Evolutionary conservation across 1,140 invertebrate species (phyloP).

Genomic region (Proales similis): DNA sequence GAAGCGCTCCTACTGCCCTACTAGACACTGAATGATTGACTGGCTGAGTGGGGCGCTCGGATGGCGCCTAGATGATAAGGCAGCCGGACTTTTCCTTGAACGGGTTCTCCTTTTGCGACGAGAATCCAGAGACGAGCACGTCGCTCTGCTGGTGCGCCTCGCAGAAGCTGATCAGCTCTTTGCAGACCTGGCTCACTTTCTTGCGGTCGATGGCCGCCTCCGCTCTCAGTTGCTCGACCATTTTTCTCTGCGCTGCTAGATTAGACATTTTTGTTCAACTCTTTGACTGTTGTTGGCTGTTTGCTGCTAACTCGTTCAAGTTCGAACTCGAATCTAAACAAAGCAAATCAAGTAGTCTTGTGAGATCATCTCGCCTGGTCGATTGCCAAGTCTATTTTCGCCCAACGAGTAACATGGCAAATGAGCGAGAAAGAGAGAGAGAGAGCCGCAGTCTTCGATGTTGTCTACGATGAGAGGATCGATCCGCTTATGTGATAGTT

Average conservation of each 20-base stretch:
- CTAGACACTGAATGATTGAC: too few relatives aligned
- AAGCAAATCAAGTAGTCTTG: too few relatives aligned
- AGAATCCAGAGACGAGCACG: constrained; percentile 31
- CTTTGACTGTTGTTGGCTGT: constrained; percentile 51
- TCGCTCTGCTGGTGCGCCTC: constrained; percentile 29
- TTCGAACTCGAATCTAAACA: too few relatives aligned
- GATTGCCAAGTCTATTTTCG: too few relatives aligned
- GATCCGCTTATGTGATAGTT: too few relatives aligned
- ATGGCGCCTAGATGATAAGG: constrained; percentile 2
- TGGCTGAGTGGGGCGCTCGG: too few relatives aligned
- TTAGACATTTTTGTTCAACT: constrained; percentile 26
- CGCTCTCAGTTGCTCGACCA: constrained; percentile 27
- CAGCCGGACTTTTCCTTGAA: constrained; percentile 38
- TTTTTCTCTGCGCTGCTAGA: constrained; percentile 34
- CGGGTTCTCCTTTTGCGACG: constrained; percentile 37
- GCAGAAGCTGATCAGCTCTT: constrained; percentile 37
- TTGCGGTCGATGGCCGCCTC: constrained; percentile 37
- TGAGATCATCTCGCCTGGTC: too few relatives aligned
- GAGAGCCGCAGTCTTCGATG: too few relatives aligned
- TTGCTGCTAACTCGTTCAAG: constrained; percentile 54
- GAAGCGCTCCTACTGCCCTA: too few relatives aligned
- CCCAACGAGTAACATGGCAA: too few relatives aligned
- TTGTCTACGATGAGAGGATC: too few relatives aligned
- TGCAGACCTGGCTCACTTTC: constrained; percentile 37
- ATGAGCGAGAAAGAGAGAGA: too few relatives aligned